A percentile compares a stretch with the other conserved stretches of the same genome.
Evolutionary conservation across 2,888 invertebrate species (phyloP).

Genomic region (Spilosoma lubricipeda): DNA sequence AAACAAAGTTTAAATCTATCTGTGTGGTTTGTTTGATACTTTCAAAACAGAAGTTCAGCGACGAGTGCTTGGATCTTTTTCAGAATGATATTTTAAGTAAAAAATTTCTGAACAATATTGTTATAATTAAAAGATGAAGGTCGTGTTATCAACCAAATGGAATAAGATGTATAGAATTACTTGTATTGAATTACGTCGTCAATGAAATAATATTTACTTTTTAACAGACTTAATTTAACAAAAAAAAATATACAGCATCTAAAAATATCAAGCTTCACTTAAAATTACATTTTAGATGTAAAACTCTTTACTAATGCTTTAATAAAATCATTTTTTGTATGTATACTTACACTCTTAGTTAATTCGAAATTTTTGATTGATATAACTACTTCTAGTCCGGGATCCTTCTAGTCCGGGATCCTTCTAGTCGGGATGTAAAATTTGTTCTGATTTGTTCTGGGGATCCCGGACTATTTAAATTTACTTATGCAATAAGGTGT

Average conservation of each 20-base stretch:
- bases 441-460: too few relatives aligned
- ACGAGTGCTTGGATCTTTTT: slow-evolving; percentile 29
- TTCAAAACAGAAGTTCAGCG: slow-evolving; percentile 39
- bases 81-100: slow-evolving; percentile 34
- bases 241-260: too few relatives aligned
- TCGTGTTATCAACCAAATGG: background rate
- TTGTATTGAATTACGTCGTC: background rate
- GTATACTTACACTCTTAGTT: background rate
- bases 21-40: slow-evolving; percentile 42
- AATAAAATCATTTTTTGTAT: background rate
- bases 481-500: background rate
- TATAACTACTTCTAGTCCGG: too few relatives aligned
- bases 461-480: too few relatives aligned
- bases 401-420: too few relatives aligned
- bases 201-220: background rate
- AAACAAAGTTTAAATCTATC: slow-evolving; percentile 42
- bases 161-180: background rate
- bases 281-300: background rate
- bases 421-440: too few relatives aligned
- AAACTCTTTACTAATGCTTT: too few relatives aligned
- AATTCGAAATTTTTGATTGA: too few relatives aligned
- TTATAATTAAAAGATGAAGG: too few relatives aligned
- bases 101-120: background rate
- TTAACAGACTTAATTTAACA: background rate
- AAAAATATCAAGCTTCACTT: background rate